Evolutionary conservation across 2,113 vertebrate species (phyloP).

Genomic region (Tachysurus fulvidraco): DNA sequence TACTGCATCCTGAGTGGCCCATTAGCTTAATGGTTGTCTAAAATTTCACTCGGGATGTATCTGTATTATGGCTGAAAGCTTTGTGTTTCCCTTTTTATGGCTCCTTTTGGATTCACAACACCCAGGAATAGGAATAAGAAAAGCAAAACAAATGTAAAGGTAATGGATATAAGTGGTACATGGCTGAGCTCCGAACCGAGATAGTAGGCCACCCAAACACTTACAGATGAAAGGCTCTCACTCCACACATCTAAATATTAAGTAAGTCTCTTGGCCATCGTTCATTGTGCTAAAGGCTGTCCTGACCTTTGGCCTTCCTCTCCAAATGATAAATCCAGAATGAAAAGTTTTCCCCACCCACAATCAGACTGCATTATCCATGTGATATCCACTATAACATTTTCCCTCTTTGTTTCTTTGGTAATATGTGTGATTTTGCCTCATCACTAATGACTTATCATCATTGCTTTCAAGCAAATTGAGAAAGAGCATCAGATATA

Average conservation of each 20-base stretch:
- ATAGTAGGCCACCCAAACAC: constrained; percentile 35
- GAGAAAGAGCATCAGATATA: neutral
- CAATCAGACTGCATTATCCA: neutral
- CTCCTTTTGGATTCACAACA: constrained; percentile 72
- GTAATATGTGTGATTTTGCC: neutral
- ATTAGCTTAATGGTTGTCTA: constrained; percentile 80
- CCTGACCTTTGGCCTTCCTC: constrained; percentile 41
- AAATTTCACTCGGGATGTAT: constrained; percentile 74
- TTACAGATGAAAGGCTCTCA: constrained; percentile 35
- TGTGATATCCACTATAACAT: neutral
- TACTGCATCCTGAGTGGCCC: constrained; percentile 67
- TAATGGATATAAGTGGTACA: constrained; percentile 55
- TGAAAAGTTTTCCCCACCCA: constrained; percentile 53
- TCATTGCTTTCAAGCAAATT: neutral
- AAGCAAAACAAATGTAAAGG: constrained; percentile 68
- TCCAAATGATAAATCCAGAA: constrained; percentile 61
- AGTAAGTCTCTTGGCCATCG: constrained; percentile 44
- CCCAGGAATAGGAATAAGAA: constrained; percentile 64
- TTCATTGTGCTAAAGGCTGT: constrained; percentile 3
- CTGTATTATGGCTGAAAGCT: constrained; percentile 75
- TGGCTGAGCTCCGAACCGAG: constrained; percentile 35
- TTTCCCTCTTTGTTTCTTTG: neutral
- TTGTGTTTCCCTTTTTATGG: constrained; percentile 73
- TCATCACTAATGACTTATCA: constrained; percentile 18
- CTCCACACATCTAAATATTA: constrained; percentile 21